Base-by-base conservation (phyloP, 2,797 vertebrate species). In the Micrastur ruficollis region DNA sequence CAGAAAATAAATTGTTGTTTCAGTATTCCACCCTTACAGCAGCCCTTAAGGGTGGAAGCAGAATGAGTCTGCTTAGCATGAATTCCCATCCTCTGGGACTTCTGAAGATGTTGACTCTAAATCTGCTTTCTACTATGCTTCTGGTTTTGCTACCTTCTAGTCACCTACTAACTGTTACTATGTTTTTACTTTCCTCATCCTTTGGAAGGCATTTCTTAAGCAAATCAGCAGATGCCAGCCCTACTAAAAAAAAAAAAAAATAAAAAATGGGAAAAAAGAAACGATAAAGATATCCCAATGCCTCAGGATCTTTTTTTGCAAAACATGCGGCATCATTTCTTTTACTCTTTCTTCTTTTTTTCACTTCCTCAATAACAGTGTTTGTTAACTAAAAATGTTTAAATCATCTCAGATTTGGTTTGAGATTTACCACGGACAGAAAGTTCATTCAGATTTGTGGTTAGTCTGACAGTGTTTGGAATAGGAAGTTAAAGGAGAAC, bases 261-360 rank as follows among this genome's bases (percentile, higher is more conserved):
- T 36, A 47, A 49, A 32, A 23, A 34, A 47, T 38, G 0, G 6
- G 4, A 4, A 31, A 73, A 74, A 36, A 36, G 4, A 68, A 81
- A 55, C 0, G 0, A 15, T 3, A 9, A 63, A 31, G 13, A 31
- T 16, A 14, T 52, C 18, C 20, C 2, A 5, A 14, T 1, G 19
- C 50, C 21, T 86, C 67, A 66, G 31, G 63, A 79, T 34, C 74
- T 61, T 72, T 84, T 84, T 49, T 86, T 53, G 21, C 11, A 84
- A 89, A 90, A 68, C 14, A 49, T 19, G 18, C 1, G 5, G 34
- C 27, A 59, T 29, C 20, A 73, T 44, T 16, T 56, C 19, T 46
- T 73, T 52, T n/a, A 11, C 44, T 27, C 32, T 71, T 78, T 84
- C 44, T 72, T 47, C 19, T 36, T 70, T 31, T 42, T 59, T 59